Evolutionary conservation across 2,113 vertebrate genomes (phyloP).

Genomic region (Carassius carassius): DNA sequence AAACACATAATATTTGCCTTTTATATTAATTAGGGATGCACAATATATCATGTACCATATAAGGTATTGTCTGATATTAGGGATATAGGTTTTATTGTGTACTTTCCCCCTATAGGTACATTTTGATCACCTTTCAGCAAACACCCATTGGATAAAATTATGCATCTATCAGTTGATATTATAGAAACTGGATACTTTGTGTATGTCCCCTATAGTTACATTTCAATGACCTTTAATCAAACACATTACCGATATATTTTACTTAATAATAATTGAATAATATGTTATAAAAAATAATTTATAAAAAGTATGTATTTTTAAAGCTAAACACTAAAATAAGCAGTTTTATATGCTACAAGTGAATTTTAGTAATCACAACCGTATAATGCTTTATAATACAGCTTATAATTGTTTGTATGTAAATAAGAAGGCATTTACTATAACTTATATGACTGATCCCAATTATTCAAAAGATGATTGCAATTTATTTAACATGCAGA

Average conservation of each 20-base stretch:
- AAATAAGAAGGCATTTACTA: neutral
- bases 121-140: no score
- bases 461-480: neutral
- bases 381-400: neutral
- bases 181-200: neutral
- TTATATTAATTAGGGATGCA: neutral
- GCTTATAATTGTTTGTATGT: neutral
- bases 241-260: no score
- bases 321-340: neutral
- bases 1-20: neutral
- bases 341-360: neutral
- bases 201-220: neutral
- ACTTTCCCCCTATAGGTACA: no score
- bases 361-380: neutral
- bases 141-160: no score
- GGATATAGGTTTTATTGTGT: no score
- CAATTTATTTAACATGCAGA: neutral
- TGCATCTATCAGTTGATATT: neutral
- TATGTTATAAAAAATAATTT: no score
- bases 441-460: neutral
- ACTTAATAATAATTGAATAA: neutral
- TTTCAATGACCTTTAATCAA: no score
- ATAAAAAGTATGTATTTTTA: no score
- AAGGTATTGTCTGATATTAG: no score
- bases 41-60: no score